A percentile compares a stretch with the other conserved stretches of the same genome.
Conservation (phyloP, 1,140 invertebrate species). For the Orchestia grillus region DNA sequence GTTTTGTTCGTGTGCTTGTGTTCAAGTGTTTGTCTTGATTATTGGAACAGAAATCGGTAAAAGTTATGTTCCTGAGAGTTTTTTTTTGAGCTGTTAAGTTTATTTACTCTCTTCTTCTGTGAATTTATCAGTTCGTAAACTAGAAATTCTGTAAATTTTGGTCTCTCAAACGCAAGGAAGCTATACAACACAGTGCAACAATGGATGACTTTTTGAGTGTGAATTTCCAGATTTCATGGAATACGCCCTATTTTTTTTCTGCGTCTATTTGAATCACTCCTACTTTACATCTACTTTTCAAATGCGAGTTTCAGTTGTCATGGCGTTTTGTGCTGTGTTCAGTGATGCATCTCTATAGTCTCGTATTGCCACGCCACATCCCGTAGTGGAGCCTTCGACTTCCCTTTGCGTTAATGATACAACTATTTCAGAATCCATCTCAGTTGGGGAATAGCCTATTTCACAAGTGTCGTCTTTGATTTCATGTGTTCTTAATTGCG, state of each 20-base stretch:
- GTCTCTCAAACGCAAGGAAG: background rate
- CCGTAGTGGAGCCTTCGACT: no score
- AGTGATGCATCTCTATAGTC: no score
- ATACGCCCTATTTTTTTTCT: background rate
- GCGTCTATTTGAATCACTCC: background rate
- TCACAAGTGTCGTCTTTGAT: no score
- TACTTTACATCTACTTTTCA: background rate
- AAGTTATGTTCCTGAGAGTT: background rate
- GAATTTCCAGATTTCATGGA: background rate
- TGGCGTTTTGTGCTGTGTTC: background rate
- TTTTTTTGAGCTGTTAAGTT: background rate
- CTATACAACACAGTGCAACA: background rate
- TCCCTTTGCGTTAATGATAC: no score
- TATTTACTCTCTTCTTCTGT: background rate
- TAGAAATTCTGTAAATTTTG: background rate
- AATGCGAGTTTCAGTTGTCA: background rate
- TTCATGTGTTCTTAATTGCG: no score
- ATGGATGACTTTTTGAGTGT: background rate
- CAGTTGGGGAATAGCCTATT: no score
- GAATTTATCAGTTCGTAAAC: background rate
- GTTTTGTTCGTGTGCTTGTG: background rate
- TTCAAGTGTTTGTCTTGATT: background rate
- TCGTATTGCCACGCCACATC: no score
- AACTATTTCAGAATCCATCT: no score
- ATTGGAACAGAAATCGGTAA: background rate